Evolutionary conservation across 2,888 invertebrate genomes (phyloP).

Genomic region (Orgyia antiqua): DNA sequence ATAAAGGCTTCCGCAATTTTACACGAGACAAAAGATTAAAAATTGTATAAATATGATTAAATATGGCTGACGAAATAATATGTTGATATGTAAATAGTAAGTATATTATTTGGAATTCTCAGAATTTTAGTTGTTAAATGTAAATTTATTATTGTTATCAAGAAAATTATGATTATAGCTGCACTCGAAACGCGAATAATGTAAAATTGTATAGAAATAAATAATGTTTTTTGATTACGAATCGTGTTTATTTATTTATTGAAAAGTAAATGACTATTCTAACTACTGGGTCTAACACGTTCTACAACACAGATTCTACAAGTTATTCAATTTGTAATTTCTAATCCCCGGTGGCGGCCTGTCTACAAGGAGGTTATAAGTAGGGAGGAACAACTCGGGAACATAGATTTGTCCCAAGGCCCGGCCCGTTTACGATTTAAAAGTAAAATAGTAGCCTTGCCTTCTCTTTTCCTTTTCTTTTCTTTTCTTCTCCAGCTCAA

Average conservation of each 20-base stretch:
- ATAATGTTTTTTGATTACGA: slow-evolving; percentile 55
- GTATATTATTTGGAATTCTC: slow-evolving; percentile 29
- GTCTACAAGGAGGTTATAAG: no score
- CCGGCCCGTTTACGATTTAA: no score
- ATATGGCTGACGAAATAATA: slow-evolving; percentile 26
- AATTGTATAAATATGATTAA: slow-evolving; percentile 24
- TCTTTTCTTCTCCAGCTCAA: no score
- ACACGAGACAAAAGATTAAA: slow-evolving; percentile 12
- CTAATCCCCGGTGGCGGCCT: no score
- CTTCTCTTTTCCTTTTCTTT: no score
- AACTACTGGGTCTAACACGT: no score
- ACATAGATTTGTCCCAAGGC: no score
- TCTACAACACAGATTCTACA: no score
- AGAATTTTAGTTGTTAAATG: slow-evolving; percentile 30
- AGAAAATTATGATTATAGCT: slow-evolving; percentile 47
- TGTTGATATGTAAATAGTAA: slow-evolving; percentile 50
- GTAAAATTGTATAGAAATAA: slow-evolving; percentile 72
- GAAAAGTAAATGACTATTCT: no score
- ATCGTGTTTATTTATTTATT: slow-evolving; percentile 38
- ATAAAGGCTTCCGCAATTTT: slow-evolving; percentile 13
- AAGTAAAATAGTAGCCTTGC: no score
- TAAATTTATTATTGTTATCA: slow-evolving; percentile 43
- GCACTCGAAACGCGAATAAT: slow-evolving; percentile 50
- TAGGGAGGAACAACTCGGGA: no score
- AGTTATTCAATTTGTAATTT: no score